Evolutionary conservation across 2,888 invertebrate species (phyloP).

Genomic region (Sussaba pulchella): DNA sequence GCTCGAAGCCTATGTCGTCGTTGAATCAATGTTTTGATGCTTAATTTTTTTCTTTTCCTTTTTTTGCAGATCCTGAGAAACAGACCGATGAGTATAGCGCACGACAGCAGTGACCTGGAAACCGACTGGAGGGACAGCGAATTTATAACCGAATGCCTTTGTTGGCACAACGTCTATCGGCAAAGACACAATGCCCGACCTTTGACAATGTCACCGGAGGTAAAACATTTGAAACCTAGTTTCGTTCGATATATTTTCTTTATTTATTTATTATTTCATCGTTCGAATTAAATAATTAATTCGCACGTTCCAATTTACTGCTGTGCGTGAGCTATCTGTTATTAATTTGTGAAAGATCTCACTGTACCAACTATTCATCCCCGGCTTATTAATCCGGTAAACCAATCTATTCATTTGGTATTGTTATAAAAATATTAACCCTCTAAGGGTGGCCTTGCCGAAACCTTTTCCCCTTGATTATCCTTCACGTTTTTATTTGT

Average conservation of each 20-base stretch:
- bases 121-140: constrained; percentile 93
- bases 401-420: no score
- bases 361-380: background rate
- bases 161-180: constrained; percentile 94
- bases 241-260: background rate
- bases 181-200: constrained; percentile 91
- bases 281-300: background rate
- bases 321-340: background rate
- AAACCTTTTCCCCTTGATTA: no score
- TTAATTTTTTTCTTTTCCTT: constrained; percentile 63
- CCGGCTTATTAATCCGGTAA: no score
- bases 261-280: background rate
- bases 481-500: no score
- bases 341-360: background rate
- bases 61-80: constrained; percentile 88
- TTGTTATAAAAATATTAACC: no score
- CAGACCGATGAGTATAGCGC: constrained; percentile 89
- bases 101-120: constrained; percentile 89
- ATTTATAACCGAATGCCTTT: constrained; percentile 92
- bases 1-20: constrained; percentile 2
- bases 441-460: no score
- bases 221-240: constrained; percentile 81
- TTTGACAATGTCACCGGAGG: constrained; percentile 91
- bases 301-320: background rate
- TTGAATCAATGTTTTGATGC: background rate